Evolutionary conservation across 2,797 vertebrate species (phyloP), one percentile per base, ranked within the genome.

Genomic region (Sebastes minor): DNA sequence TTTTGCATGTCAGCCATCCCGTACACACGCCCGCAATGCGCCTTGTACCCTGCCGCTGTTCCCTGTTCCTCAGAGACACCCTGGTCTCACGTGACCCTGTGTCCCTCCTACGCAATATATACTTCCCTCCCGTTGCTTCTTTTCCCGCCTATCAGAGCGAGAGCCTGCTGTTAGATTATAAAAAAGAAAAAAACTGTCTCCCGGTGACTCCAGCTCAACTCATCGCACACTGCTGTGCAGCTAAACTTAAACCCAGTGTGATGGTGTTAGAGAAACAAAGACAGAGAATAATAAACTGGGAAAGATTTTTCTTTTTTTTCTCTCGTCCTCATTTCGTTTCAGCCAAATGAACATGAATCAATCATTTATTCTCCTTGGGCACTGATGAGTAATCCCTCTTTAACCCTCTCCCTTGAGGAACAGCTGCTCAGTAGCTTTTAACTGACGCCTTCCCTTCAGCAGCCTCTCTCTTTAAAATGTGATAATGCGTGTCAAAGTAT

Each of bases 81-180:
- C 5, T 77, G 63, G 35, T 75, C 85, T 87, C 46, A 3, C 27
- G 23, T 83, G 87, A 90, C 80, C 85, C 77, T 2, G n/a, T 18
- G 27, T 55, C 23, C n/a, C 32, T 63, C 68, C 66, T 76, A 71
- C n/a, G 1, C 61, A 71, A 42, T 75, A 18, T 46, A 18, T 42
- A 83, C 66, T 13, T 62, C 59, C 68, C 73, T 72, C 78, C 77
- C 59, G 66, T 79, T 82, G 82, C 33, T 69, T 74, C 38, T 42
- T 42, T 49, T 71, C 38, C 66, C 4, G 25, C 68, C 64, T 76
- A 62, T 84, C 42, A 74, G 61, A 83, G 69, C 12, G 12, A 57
- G 22, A 52, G 23, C 84, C 79, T 77, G 83, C 83, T 85, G 85
- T 61, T 73, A 67, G 78, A 60, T 49, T 10, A 38, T 38, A 60